A percentile compares a stretch with the other conserved stretches of the same genome.
Conservation (phyloP, 1,140 invertebrate species). For the Sarcophaga peregrina region DNA sequence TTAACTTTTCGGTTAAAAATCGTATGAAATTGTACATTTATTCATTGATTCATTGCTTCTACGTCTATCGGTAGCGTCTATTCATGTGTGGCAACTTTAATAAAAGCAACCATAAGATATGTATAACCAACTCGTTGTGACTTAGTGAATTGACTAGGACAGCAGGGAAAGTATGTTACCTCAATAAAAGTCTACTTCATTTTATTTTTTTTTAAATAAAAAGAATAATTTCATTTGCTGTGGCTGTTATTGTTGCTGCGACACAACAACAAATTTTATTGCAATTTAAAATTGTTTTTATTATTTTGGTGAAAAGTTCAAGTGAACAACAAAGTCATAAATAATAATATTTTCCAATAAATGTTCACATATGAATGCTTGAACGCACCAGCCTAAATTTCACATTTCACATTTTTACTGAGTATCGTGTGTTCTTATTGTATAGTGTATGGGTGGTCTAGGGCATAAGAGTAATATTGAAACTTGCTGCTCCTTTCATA, state of each 20-base stretch:
- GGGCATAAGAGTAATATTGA: not conserved
- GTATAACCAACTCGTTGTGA: too few relatives aligned
- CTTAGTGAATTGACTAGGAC: too few relatives aligned
- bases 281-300: constrained; percentile 44
- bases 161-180: not conserved
- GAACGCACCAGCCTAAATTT: not conserved
- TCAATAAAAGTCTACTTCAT: not conserved
- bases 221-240: constrained; percentile 41
- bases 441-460: not conserved
- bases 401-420: not conserved
- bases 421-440: not conserved
- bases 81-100: too few relatives aligned
- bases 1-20: too few relatives aligned
- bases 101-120: too few relatives aligned
- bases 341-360: constrained; percentile 66
- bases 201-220: not conserved
- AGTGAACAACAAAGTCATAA: constrained; percentile 61
- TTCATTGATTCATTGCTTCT: too few relatives aligned
- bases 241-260: constrained; percentile 16
- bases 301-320: constrained; percentile 24
- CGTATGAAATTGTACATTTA: too few relatives aligned
- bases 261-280: constrained; percentile 30
- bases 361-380: constrained; percentile 64
- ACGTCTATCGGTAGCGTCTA: too few relatives aligned
- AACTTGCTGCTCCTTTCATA: not conserved